Evolutionary conservation across 1,140 invertebrate species (phyloP).

Genomic region (Calosoma granatense): DNA sequence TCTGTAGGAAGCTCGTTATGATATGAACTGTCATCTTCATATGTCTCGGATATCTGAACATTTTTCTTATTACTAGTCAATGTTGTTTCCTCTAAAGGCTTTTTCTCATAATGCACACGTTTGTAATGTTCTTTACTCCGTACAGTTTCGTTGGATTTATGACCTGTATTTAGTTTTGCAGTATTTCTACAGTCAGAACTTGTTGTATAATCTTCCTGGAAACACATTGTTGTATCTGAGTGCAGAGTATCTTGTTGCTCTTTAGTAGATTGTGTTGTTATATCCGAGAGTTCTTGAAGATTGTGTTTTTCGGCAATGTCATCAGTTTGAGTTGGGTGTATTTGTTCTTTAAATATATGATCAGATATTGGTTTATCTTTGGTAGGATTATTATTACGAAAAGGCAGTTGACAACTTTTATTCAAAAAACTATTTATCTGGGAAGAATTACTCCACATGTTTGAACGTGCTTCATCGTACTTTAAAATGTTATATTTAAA

Average conservation of each 20-base stretch:
- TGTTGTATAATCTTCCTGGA: background rate
- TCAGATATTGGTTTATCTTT: background rate
- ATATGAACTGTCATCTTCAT: background rate
- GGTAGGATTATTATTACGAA: background rate
- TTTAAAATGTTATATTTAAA: slow-evolving; percentile 1
- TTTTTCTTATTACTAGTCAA: background rate
- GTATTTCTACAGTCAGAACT: background rate
- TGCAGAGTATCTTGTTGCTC: too few relatives aligned
- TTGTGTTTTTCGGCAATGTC: too few relatives aligned
- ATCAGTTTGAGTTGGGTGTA: too few relatives aligned
- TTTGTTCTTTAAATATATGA: background rate
- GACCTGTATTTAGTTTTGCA: too few relatives aligned
- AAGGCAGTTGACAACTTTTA: slow-evolving; percentile 1
- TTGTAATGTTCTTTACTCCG: too few relatives aligned
- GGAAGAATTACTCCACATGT: background rate
- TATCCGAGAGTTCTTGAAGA: too few relatives aligned
- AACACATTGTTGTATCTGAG: background rate
- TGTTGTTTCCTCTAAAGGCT: background rate
- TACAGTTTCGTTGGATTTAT: too few relatives aligned
- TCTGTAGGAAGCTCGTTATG: background rate
- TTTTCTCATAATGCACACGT: background rate
- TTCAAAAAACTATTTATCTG: background rate
- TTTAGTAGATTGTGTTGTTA: too few relatives aligned
- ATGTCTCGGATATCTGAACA: background rate
- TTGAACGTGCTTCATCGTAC: background rate